phyloP scores from a whole-genome alignment of 2,113 vertebrate genomes.

The Malaclemys terrapin region DNA sequence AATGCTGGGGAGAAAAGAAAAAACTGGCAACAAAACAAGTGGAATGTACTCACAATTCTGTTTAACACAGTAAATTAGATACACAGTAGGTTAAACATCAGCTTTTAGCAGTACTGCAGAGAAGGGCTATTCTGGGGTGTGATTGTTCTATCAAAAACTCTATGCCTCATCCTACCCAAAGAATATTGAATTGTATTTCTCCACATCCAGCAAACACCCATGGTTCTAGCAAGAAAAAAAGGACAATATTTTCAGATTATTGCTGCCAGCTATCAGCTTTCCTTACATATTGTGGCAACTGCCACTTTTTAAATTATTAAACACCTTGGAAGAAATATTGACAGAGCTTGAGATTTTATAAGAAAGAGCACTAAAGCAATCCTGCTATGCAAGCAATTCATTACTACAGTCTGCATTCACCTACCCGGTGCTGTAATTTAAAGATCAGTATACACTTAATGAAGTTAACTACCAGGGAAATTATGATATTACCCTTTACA shows the following conservation, averaged over 20 bases:
- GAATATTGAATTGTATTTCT: neutral
- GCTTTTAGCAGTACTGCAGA: neutral
- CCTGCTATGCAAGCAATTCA: neutral
- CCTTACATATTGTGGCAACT: conserved; percentile 20
- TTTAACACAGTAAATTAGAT: neutral
- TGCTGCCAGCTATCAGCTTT: neutral
- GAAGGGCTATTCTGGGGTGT: neutral
- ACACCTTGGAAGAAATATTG: conserved; percentile 52
- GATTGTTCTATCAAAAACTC: neutral
- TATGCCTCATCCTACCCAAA: conserved; percentile 17
- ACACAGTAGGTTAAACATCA: neutral
- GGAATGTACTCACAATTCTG: neutral
- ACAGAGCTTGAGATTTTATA: conserved; percentile 51
- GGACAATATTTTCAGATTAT: conserved; percentile 25
- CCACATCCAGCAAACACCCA: neutral
- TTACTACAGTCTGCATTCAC: neutral
- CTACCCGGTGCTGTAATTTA: conserved; percentile 28
- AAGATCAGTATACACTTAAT: conserved; percentile 11
- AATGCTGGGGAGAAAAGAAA: neutral
- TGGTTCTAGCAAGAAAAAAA: conserved; percentile 28
- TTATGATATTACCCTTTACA: conserved; percentile 33
- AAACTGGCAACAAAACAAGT: neutral
- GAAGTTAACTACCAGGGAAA: conserved; percentile 24
- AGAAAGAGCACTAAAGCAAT: conserved; percentile 32
- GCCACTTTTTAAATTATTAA: conserved; percentile 69